phyloP scores from a whole-genome alignment of 2,113 vertebrate species.

The Podarcis muralis region DNA sequence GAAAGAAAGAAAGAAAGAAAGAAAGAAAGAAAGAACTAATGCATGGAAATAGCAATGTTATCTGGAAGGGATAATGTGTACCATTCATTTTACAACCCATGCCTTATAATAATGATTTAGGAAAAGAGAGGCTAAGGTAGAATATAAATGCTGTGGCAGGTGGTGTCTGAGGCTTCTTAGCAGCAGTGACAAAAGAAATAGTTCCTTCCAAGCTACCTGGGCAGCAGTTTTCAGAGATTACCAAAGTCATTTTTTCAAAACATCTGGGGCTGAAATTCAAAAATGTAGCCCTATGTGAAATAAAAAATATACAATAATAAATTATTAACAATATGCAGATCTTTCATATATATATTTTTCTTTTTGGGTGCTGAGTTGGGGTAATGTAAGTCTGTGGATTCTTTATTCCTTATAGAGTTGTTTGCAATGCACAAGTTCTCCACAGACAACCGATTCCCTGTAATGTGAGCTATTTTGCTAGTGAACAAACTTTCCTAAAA shows the following conservation, averaged over 20 bases:
- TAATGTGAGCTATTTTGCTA: too few relatives aligned
- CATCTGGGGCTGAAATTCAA: neutral
- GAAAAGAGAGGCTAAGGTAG: neutral
- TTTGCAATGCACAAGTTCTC: too few relatives aligned
- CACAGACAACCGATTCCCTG: too few relatives aligned
- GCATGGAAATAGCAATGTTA: neutral
- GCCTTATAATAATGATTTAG: neutral
- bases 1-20: constrained; percentile 1
- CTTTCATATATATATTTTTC: neutral
- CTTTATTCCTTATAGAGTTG: too few relatives aligned
- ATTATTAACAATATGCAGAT: neutral
- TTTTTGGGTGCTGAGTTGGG: too few relatives aligned
- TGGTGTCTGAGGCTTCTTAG: neutral
- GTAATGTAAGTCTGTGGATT: too few relatives aligned
- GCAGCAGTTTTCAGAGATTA: neutral
- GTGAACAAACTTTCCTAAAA: too few relatives aligned
- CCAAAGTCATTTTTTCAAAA: neutral
- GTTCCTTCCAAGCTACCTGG: neutral
- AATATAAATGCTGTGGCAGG: neutral
- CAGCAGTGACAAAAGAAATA: neutral
- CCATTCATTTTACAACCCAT: neutral
- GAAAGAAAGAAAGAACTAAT: constrained; percentile 10
- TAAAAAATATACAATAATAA: neutral
- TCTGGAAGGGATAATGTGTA: neutral
- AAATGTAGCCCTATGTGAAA: too few relatives aligned